Conservation (phyloP, 2,113 vertebrate species). For the Dicrurus megarhynchus region DNA sequence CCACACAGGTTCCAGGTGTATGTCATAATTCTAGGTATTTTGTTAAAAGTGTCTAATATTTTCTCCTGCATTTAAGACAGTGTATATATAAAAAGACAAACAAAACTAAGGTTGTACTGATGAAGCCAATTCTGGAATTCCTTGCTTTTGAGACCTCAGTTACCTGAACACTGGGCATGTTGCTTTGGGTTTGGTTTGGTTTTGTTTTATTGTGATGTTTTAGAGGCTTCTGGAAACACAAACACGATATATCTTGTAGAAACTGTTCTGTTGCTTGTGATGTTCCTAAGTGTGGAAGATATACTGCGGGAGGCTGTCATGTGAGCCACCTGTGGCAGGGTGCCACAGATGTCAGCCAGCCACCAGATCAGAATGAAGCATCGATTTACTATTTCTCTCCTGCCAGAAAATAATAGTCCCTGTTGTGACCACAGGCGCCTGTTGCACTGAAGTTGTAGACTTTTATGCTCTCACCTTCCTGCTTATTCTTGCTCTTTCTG, state of each 20-base stretch:
- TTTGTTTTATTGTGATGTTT: not conserved
- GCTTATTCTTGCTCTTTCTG: not conserved
- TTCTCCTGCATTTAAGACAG: not conserved
- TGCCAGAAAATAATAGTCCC: not conserved
- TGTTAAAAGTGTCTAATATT: not conserved
- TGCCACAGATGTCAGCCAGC: not conserved
- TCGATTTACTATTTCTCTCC: not conserved
- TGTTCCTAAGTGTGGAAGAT: not conserved
- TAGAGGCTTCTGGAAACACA: not conserved
- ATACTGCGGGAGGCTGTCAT: not conserved
- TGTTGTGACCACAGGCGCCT: not conserved
- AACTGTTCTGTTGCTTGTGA: not conserved
- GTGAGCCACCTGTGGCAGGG: not conserved
- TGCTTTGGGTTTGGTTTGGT: not conserved
- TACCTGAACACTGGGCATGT: fast-evolving
- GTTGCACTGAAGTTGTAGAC: not conserved
- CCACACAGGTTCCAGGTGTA: not conserved
- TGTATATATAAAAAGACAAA: not conserved
- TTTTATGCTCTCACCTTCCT: not conserved
- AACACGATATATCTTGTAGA: not conserved
- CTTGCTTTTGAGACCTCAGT: not conserved
- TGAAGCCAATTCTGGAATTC: not conserved
- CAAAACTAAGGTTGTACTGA: not conserved
- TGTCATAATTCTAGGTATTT: not conserved
- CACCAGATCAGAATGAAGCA: not conserved